phyloP scores from a whole-genome alignment of 2,797 vertebrate species.

The Acridotheres tristis region DNA sequence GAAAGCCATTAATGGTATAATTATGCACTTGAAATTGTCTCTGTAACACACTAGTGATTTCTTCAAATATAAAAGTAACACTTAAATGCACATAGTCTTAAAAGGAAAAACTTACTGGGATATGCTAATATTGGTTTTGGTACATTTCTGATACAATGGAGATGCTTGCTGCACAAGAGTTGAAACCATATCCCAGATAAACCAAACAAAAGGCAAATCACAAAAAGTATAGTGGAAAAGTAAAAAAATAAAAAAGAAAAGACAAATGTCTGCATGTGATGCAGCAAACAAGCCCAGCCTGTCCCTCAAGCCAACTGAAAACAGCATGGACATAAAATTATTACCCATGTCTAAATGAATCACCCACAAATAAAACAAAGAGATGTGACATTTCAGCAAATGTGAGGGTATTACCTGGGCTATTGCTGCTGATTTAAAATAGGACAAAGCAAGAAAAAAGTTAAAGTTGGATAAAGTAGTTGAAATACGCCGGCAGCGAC shows the following conservation, averaged over 20 bases:
- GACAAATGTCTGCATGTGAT: rapidly evolving
- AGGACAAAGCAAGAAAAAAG: constrained; percentile 88
- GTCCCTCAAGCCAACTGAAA: not conserved
- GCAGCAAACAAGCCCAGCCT: not conserved
- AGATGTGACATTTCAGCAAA: not conserved
- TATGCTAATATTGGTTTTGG: not conserved
- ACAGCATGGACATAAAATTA: not conserved
- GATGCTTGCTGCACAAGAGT: not conserved
- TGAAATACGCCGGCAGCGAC: constrained; percentile 75
- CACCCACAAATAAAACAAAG: not conserved
- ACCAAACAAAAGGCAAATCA: not conserved
- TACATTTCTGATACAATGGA: not conserved
- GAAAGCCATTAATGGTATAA: not conserved
- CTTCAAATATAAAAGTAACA: not conserved
- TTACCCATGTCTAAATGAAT: not conserved
- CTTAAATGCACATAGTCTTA: not conserved
- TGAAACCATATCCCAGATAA: not conserved
- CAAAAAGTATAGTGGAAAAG: not conserved
- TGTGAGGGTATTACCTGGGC: constrained; percentile 80
- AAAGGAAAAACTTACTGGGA: not conserved
- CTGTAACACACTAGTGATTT: not conserved
- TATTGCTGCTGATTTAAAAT: constrained; percentile 91
- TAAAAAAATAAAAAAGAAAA: not conserved
- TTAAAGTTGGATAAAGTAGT: constrained; percentile 78
- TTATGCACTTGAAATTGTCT: not conserved